Evolutionary conservation across 2,113 vertebrate genomes (phyloP).

Genomic region (Galbula dea): DNA sequence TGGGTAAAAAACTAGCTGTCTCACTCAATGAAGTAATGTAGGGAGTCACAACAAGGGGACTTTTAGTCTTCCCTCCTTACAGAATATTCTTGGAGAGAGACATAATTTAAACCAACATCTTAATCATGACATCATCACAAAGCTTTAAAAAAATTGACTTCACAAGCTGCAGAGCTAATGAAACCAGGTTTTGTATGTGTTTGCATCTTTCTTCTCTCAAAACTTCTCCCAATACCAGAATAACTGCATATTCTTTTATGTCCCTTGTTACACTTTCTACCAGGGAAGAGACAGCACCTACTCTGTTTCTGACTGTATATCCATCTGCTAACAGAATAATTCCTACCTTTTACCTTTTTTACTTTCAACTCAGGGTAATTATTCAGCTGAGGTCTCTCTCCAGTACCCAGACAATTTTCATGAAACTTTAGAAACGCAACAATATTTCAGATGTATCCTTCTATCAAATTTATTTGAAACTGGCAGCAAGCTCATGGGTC

Average conservation of each 20-base stretch:
- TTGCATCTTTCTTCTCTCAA: background rate
- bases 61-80: background rate
- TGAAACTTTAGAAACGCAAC: slow-evolving; percentile 26
- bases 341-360: background rate
- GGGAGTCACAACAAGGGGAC: background rate
- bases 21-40: fast-evolving
- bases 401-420: background rate
- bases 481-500: slow-evolving; percentile 35
- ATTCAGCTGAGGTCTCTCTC: background rate
- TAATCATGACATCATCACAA: background rate
- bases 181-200: background rate
- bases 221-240: background rate
- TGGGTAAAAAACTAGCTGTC: background rate
- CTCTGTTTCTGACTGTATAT: background rate
- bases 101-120: background rate
- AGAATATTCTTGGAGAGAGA: background rate
- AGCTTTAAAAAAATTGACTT: background rate
- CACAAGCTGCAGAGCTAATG: background rate
- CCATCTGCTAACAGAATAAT: background rate
- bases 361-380: background rate
- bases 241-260: background rate
- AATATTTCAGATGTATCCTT: background rate
- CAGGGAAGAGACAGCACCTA: background rate
- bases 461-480: slow-evolving; percentile 45
- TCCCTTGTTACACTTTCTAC: background rate